Evolutionary conservation across 1,140 invertebrate species (phyloP).

Genomic region (Eriocheir sinensis): DNA sequence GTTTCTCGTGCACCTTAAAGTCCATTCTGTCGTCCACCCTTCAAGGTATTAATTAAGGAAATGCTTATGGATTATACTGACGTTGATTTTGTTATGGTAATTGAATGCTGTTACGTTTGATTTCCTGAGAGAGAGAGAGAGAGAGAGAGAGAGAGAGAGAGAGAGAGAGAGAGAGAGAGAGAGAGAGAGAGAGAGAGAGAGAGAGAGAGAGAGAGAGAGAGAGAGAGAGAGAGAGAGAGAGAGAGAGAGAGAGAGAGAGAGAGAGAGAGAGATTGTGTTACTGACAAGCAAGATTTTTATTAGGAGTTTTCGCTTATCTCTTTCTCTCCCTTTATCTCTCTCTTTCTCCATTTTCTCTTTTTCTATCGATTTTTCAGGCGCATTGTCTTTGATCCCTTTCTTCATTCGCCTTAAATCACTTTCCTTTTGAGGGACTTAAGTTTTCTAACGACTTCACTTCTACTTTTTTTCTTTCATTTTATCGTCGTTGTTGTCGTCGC

Average conservation of each 20-base stretch:
- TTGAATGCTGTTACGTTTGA: background rate
- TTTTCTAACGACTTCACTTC: background rate
- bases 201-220: background rate
- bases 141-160: conserved; percentile 22
- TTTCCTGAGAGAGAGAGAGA: background rate
- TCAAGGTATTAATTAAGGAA: background rate
- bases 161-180: conserved; percentile 22
- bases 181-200: background rate
- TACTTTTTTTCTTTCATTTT: background rate
- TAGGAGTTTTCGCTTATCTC: background rate
- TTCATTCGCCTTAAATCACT: background rate
- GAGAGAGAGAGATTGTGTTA: background rate
- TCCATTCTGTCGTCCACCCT: too few species aligned
- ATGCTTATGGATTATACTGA: background rate
- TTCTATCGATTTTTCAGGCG: background rate
- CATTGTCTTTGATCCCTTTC: background rate
- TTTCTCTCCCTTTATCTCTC: background rate
- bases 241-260: background rate
- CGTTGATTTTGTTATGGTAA: background rate
- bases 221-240: background rate
- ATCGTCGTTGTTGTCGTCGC: background rate
- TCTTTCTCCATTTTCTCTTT: background rate
- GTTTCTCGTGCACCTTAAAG: too few species aligned
- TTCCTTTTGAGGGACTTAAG: too few species aligned
- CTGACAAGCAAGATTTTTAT: too few species aligned